Evolutionary conservation across 2,113 vertebrate genomes (phyloP), one percentile per base, ranked within the genome.

Genomic region (Macquaria australasica): DNA sequence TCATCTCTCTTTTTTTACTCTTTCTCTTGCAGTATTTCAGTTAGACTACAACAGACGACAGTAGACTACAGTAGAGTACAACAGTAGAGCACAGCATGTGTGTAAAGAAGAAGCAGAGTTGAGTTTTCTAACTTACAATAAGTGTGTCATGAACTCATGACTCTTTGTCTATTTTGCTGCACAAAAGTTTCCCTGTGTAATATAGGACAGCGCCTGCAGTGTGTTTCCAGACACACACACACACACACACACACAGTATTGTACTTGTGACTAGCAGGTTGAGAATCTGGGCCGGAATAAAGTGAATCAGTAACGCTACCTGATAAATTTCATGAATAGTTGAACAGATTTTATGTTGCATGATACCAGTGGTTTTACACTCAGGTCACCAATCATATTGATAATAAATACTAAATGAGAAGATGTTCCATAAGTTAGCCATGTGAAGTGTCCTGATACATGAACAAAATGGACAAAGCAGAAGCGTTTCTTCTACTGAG

Each of bases 81-180:
- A 43, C 15, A 28, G 15, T 11, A 73, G 23, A 58, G 10, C 56
- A 16, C n/a, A 23, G 25, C n/a, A 6, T 39, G 53, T 43, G 23
- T 59, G 56, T 34, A 6, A 66, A 41, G 18, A 39, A 39, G 51
- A n/a, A 51, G 3, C 31, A 16, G 8, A 62, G 18, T 7, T 37
- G 39, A 66, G 2, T n/a, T 6, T 58, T 71, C 11, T 25, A 39
- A 28, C 34, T 28, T 20, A n/a, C 11, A 41, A 18, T 14, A 77
- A 64, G 15, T 76, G 58, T 79, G 69, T 83, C 58, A 80, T 71
- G 6, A 91, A 89, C 88, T 84, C 84, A 43, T 89, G 89, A 91
- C 41, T 25, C 37, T 12, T 60, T 25, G 4, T 37, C 16, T 62
- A 7, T 58, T 59, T 11, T n/a, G 64, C 59, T 23, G 70, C 77